Percentiles rank a stretch among this genome's conserved stretches.
Evolutionary conservation across 2,797 vertebrate genomes (phyloP).

Genomic region (Heliangelus exortis): DNA sequence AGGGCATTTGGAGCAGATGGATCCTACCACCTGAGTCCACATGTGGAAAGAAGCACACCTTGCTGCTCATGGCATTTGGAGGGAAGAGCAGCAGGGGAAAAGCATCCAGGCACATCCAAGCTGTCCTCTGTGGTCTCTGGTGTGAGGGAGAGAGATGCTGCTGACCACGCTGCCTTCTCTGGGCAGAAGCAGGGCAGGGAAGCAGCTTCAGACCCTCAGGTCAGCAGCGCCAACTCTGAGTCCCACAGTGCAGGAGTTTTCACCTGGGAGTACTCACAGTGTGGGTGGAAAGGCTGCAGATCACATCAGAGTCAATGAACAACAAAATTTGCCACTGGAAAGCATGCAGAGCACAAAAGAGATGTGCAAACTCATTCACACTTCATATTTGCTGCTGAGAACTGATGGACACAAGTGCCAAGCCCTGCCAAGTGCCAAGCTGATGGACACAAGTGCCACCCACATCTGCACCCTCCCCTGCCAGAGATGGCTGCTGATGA

Average conservation of each 20-base stretch:
- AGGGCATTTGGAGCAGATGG: background rate
- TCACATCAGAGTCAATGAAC: background rate
- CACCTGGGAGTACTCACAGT: accelerated
- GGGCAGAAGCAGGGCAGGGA: background rate
- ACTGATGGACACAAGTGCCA: background rate
- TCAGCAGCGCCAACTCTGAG: background rate
- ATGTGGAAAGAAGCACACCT: background rate
- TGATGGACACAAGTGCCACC: background rate
- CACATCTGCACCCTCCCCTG: background rate
- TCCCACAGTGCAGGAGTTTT: background rate
- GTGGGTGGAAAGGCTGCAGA: background rate
- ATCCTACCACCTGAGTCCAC: background rate
- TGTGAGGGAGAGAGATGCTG: background rate
- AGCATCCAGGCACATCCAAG: background rate
- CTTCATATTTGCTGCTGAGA: background rate
- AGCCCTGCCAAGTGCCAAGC: background rate
- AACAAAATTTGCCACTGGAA: background rate
- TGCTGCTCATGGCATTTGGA: background rate
- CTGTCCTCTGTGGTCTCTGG: background rate
- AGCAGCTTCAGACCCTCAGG: background rate
- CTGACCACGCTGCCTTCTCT: background rate
- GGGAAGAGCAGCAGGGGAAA: background rate
- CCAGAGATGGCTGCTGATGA: background rate
- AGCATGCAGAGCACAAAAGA: background rate
- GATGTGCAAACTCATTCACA: accelerated